Conservation (phyloP, 37 sponge, comb jelly and placozoan species). For the Diacarnus erythraeanus region DNA sequence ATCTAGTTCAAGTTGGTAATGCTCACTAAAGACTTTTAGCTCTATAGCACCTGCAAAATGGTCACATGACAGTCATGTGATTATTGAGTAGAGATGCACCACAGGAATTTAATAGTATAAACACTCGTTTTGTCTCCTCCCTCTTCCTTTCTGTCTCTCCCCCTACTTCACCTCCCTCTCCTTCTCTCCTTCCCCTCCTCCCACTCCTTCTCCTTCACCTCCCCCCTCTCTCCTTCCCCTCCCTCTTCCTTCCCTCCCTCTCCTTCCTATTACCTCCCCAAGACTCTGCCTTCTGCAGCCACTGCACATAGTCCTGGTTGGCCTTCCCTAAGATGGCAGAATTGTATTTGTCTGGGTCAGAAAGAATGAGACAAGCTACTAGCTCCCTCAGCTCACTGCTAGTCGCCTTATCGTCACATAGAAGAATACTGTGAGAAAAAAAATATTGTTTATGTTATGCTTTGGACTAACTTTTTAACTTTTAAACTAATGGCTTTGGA, state of each 20-base stretch:
- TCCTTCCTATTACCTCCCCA: conserved; percentile 86
- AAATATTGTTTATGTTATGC: too few relatives aligned
- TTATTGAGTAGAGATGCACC: too few relatives aligned
- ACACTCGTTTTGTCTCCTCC: background rate
- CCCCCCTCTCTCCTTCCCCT: background rate
- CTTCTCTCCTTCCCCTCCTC: background rate
- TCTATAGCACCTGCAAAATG: conserved; percentile 72
- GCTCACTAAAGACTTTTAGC: conserved; percentile 68
- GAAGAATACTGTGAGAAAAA: conserved; percentile 30
- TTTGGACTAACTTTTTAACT: too few relatives aligned
- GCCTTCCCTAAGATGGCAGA: conserved; percentile 45
- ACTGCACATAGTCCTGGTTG: conserved; percentile 47
- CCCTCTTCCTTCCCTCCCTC: too few relatives aligned
- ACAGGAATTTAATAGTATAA: background rate
- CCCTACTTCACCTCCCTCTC: background rate
- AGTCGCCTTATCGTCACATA: conserved; percentile 6
- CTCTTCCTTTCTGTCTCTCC: background rate
- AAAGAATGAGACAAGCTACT: conserved; percentile 54
- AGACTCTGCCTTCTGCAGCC: conserved; percentile 64
- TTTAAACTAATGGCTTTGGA: too few relatives aligned
- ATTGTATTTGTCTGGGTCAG: conserved; percentile 57
- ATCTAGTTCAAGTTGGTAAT: conserved; percentile 67
- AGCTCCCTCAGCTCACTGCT: conserved; percentile 53
- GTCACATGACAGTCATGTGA: background rate
- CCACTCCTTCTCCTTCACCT: background rate